These are phyloP conservation scores for Cephalopholis sonnerati DNA, from an alignment of 2,113 vertebrate genomes.

Conservation along the genomic window DNA sequence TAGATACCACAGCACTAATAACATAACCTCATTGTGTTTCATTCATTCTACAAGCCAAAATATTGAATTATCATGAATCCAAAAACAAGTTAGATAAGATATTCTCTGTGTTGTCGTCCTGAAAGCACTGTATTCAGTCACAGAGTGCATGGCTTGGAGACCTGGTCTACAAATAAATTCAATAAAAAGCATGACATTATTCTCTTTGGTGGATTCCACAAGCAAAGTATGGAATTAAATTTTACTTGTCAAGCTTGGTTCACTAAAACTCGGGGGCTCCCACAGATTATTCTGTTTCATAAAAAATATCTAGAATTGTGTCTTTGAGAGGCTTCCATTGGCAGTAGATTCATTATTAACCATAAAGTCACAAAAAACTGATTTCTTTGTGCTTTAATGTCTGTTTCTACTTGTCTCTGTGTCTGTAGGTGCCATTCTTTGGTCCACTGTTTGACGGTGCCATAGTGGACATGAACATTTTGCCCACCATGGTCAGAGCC, in stretches of 20 bases:
- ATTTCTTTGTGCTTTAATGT: not conserved
- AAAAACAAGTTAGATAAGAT: conserved; percentile 77
- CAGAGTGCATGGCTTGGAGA: conserved; percentile 62
- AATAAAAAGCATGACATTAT: conserved; percentile 68
- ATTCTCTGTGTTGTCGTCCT: conserved; percentile 68
- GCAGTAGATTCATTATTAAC: not conserved
- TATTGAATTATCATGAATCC: conserved; percentile 80
- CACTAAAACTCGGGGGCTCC: conserved; percentile 3
- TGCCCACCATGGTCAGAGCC: conserved; percentile 96
- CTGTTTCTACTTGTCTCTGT: not conserved
- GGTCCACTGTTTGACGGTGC: conserved; percentile 98
- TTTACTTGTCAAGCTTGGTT: conserved; percentile 28
- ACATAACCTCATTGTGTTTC: conserved; percentile 74
- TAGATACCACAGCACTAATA: conserved; percentile 81
- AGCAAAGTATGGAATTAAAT: conserved; percentile 71
- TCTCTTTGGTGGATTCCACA: conserved; percentile 77
- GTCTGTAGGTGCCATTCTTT: conserved; percentile 94
- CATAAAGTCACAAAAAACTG: not conserved
- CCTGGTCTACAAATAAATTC: conserved; percentile 71
- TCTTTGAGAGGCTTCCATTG: not conserved
- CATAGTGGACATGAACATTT: conserved; percentile 97
- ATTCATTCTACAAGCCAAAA: conserved; percentile 76
- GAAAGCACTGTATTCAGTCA: conserved; percentile 73
- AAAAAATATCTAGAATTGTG: not conserved
- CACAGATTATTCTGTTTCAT: conserved; percentile 13